phyloP scores from a whole-genome alignment of 1,140 invertebrate species.

The Eubasilissa regina region DNA sequence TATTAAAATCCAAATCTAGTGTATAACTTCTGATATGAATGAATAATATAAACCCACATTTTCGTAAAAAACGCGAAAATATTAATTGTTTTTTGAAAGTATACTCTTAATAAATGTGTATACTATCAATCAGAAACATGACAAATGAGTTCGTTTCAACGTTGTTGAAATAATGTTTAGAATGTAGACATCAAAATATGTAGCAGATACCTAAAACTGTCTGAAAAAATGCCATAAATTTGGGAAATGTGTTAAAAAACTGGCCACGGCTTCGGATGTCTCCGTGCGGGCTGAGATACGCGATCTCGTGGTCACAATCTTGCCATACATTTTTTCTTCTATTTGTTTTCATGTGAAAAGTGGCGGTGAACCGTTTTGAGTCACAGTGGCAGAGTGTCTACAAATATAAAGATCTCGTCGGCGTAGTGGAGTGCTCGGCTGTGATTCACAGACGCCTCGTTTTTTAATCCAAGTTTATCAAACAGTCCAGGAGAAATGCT shows the following conservation, averaged over 20 bases:
- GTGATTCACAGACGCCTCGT: constrained; percentile 21
- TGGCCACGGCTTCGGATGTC: not conserved
- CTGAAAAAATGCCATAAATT: constrained; percentile 27
- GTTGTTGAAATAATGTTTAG: too few species aligned
- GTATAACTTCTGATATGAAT: too few species aligned
- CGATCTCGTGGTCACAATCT: not conserved
- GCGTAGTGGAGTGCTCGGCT: constrained; percentile 25
- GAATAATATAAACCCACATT: too few species aligned
- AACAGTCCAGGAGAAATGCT: too few species aligned
- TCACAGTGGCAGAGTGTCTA: constrained; percentile 47
- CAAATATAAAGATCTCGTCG: constrained; percentile 33
- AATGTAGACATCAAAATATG: not conserved
- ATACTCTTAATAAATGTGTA: too few species aligned
- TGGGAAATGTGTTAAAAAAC: constrained; percentile 19
- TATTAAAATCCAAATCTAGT: too few species aligned
- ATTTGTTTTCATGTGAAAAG: constrained; percentile 41
- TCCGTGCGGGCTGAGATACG: not conserved
- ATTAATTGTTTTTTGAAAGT: too few species aligned
- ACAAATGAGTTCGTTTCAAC: too few species aligned
- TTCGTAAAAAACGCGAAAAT: too few species aligned
- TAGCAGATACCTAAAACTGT: not conserved
- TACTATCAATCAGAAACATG: too few species aligned
- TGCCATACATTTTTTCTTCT: constrained; percentile 27
- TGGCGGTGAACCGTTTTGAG: constrained; percentile 43
- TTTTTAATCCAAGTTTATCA: not conserved